phyloP scores from a whole-genome alignment of 2,797 vertebrate genomes.

The Choloepus didactylus region DNA sequence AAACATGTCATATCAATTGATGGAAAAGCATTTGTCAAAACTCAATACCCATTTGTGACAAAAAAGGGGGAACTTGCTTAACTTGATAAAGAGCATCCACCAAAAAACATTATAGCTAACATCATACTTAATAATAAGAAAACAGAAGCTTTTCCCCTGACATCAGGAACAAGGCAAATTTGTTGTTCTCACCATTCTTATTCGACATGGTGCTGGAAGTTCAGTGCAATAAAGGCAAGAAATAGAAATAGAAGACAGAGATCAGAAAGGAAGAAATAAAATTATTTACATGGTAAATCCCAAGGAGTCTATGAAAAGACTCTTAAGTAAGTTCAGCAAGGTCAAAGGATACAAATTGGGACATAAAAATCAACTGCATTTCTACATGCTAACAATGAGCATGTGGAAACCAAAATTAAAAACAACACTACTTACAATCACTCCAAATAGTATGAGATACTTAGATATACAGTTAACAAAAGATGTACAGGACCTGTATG shows the following conservation, averaged over 20 bases:
- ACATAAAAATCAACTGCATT: not conserved
- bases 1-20: not conserved
- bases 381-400: not conserved
- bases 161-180: not conserved
- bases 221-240: not conserved
- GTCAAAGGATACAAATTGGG: not conserved
- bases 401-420: not conserved
- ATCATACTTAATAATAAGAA: not conserved
- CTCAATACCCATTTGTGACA: not conserved
- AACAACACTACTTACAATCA: not conserved
- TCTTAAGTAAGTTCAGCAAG: not conserved
- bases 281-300: not conserved
- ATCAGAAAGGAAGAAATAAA: constrained; percentile 10
- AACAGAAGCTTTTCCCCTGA: not conserved
- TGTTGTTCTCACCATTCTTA: not conserved
- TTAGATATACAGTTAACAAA: not conserved
- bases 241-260: not conserved
- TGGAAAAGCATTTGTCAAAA: not conserved
- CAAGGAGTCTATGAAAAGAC: not conserved
- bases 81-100: not conserved
- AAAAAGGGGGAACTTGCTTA: not conserved
- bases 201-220: not conserved
- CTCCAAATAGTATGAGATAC: not conserved
- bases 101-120: not conserved
- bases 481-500: not conserved